Conservation (phyloP, 2,113 vertebrate genomes). For the Dromas ardeola region DNA sequence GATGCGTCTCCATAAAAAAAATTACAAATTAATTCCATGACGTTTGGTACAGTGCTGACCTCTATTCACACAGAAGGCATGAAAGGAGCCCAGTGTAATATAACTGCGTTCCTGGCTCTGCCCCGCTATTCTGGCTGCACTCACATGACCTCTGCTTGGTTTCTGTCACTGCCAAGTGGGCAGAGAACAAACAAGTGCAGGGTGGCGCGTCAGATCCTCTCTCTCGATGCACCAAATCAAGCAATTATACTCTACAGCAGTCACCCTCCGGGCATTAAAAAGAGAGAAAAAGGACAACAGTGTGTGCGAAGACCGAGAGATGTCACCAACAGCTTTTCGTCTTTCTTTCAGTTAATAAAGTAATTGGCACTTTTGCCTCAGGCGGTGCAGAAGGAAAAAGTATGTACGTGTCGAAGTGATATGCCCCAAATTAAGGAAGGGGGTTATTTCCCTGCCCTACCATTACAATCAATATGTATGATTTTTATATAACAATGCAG, state of each 20-base stretch:
- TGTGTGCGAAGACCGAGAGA: not conserved
- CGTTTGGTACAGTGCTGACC: not conserved
- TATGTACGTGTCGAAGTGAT: rapidly evolving
- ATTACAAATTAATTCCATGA: not conserved
- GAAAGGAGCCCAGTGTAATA: not conserved
- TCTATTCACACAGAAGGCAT: not conserved
- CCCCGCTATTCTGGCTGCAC: not conserved
- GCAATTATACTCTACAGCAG: not conserved
- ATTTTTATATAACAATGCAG: not conserved
- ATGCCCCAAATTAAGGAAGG: not conserved
- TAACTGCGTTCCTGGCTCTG: not conserved
- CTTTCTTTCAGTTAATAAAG: not conserved
- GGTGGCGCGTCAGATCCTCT: not conserved
- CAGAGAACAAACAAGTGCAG: not conserved
- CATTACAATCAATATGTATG: not conserved
- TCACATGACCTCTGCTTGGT: not conserved
- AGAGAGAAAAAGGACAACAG: not conserved
- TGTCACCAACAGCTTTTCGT: not conserved
- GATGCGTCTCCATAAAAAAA: not conserved
- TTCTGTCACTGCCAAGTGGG: not conserved
- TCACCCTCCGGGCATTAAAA: not conserved
- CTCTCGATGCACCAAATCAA: not conserved
- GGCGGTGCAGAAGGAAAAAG: not conserved
- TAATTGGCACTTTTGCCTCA: not conserved
- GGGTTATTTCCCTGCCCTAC: not conserved